Evolutionary conservation across 64 coral and sea anemone species (phyloP).

Genomic region (Dendrophyllia cribrosa): DNA sequence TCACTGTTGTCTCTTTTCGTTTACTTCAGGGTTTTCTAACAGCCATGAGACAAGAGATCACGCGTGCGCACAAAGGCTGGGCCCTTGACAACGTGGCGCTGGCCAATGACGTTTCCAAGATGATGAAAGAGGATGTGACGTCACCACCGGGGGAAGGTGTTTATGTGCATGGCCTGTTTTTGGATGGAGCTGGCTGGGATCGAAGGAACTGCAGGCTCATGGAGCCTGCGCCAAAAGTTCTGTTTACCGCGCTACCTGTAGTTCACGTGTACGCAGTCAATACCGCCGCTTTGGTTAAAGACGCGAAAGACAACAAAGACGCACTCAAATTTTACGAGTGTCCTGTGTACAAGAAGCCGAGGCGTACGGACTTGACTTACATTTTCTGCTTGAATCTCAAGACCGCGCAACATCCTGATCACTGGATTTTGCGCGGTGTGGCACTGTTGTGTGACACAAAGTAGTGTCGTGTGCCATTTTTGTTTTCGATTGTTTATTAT

Average conservation of each 20-base stretch:
- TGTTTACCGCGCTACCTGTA: constrained; percentile 89
- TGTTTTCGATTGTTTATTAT: too few species aligned
- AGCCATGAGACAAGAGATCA: constrained; percentile 99
- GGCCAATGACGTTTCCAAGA: constrained; percentile 93
- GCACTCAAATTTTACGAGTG: constrained; percentile 87
- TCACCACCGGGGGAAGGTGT: constrained; percentile 91
- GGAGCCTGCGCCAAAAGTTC: constrained; percentile 88
- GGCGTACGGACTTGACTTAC: constrained; percentile 92
- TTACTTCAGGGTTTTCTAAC: constrained; percentile 87
- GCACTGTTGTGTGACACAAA: constrained; percentile 98
- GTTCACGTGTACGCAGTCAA: constrained; percentile 95
- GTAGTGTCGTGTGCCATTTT: constrained; percentile 17
- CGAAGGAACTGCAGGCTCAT: constrained; percentile 91
- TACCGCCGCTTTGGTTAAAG: constrained; percentile 50
- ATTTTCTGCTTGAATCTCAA: constrained; percentile 99
- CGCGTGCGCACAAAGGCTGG: constrained; percentile 98
- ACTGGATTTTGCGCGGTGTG: constrained; percentile 97
- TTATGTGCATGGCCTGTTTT: constrained; percentile 94
- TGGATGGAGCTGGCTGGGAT: constrained; percentile 99
- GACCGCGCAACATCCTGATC: constrained; percentile 87
- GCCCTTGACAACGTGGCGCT: constrained; percentile 92
- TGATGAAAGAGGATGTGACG: constrained; percentile 97
- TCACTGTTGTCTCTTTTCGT: background rate
- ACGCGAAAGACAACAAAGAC: constrained; percentile 62
- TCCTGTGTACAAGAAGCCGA: constrained; percentile 98